These are phyloP conservation scores for Hermodice carunculata DNA, from an alignment of 2,888 invertebrate genomes.

Conservation along the genomic window DNA sequence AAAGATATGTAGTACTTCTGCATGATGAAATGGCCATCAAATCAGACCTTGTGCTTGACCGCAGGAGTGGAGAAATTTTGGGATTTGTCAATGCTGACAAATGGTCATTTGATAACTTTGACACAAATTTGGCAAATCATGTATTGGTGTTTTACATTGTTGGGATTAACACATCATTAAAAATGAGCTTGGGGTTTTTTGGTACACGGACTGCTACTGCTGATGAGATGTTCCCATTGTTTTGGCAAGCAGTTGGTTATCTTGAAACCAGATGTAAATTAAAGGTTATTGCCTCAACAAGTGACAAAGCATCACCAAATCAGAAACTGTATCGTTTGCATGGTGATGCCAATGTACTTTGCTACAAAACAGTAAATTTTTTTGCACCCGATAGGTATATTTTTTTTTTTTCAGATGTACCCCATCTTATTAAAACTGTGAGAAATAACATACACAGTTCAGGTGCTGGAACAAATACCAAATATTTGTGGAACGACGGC, in stretches of 20 bases:
- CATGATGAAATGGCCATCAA: slow-evolving; percentile 18
- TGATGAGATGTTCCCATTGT: not conserved
- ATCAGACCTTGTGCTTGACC: slow-evolving; percentile 4
- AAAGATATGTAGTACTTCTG: slow-evolving; percentile 5
- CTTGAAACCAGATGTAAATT: not conserved
- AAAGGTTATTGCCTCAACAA: not conserved
- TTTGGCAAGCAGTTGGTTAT: not conserved
- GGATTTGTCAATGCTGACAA: not conserved
- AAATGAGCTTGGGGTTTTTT: slow-evolving; percentile 1
- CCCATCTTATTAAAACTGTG: slow-evolving; percentile 19
- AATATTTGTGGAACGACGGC: slow-evolving; percentile 15
- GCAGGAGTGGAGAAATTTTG: not conserved
- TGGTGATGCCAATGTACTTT: not conserved
- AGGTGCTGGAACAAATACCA: not conserved
- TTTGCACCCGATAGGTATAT: slow-evolving; percentile 2
- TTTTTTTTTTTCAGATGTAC: slow-evolving; percentile 16
- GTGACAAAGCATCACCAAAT: slow-evolving; percentile 22
- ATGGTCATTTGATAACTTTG: not conserved
- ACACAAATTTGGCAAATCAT: slow-evolving; percentile 8
- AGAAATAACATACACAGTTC: slow-evolving; percentile 12
- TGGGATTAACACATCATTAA: slow-evolving; percentile 8
- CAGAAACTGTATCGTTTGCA: slow-evolving; percentile 6
- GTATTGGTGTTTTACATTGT: slow-evolving; percentile 14
- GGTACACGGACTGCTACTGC: not conserved
- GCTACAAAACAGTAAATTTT: slow-evolving; percentile 3